Conservation (phyloP, 2,888 invertebrate species). For the Polyommatus icarus region DNA sequence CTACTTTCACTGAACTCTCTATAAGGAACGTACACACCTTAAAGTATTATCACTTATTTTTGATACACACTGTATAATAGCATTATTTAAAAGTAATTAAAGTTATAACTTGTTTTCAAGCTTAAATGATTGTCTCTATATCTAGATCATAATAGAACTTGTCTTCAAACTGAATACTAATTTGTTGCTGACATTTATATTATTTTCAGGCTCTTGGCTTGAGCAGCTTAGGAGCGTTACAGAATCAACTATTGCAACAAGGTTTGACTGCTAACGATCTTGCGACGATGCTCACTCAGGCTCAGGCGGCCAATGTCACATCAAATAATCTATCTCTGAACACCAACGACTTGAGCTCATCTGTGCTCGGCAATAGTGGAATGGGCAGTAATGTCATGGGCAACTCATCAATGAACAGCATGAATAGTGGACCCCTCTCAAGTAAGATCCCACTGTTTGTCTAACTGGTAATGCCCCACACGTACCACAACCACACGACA, state of each 20-base stretch:
- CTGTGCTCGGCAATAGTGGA: constrained; percentile 51
- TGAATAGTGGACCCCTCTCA: constrained; percentile 67
- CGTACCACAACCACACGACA: too few relatives aligned
- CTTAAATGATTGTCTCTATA: background rate
- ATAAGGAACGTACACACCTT: too few relatives aligned
- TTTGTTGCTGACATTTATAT: background rate
- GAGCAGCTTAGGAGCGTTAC: constrained; percentile 70
- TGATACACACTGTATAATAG: too few relatives aligned
- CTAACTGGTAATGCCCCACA: too few relatives aligned
- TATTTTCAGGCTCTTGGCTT: constrained; percentile 67
- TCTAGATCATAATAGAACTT: too few relatives aligned
- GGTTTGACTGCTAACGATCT: constrained; percentile 71
- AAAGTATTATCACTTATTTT: too few relatives aligned
- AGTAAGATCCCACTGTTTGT: constrained; percentile 47
- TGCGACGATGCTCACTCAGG: constrained; percentile 60
- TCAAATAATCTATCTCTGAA: constrained; percentile 55
- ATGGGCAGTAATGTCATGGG: constrained; percentile 55
- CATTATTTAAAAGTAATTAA: background rate
- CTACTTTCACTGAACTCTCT: too few relatives aligned
- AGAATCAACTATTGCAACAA: constrained; percentile 74
- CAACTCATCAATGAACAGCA: constrained; percentile 58
- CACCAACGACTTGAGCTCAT: constrained; percentile 52
- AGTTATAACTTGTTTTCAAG: background rate
- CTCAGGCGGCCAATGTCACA: constrained; percentile 52
- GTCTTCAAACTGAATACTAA: too few relatives aligned